These are phyloP conservation scores for Nemurella pictetii DNA, from an alignment of 2,888 invertebrate species.

Conservation along the genomic window DNA sequence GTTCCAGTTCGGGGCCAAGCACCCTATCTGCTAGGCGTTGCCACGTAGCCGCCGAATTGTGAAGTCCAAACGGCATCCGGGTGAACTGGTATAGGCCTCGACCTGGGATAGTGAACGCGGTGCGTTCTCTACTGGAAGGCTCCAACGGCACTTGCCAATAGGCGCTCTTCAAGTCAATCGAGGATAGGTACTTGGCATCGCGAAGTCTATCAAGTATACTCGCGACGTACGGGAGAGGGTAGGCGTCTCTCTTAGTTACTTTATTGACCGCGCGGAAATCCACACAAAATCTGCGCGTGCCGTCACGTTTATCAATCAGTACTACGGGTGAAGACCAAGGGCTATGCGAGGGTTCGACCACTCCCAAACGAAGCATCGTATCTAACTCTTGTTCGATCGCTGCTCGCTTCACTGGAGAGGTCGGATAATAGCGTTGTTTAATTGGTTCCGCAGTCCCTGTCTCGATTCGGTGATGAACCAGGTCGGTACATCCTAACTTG, in stretches of 20 bases:
- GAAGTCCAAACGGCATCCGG: slow-evolving; percentile 55
- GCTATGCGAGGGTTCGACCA: slow-evolving; percentile 48
- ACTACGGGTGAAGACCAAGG: slow-evolving; percentile 46
- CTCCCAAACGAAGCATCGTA: slow-evolving; percentile 45
- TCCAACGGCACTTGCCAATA: slow-evolving; percentile 46
- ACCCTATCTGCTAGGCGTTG: slow-evolving; percentile 44
- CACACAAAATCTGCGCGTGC: slow-evolving; percentile 45
- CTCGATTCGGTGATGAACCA: slow-evolving; percentile 34
- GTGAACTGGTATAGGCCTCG: slow-evolving; percentile 48
- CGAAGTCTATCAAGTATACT: slow-evolving; percentile 46
- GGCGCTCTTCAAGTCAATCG: slow-evolving; percentile 47
- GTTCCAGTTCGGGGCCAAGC: slow-evolving; percentile 43
- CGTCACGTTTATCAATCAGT: slow-evolving; percentile 45
- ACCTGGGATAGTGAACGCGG: slow-evolving; percentile 47
- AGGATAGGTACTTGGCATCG: slow-evolving; percentile 46
- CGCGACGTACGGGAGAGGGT: slow-evolving; percentile 46
- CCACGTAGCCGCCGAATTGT: slow-evolving; percentile 41
- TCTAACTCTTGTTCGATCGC: slow-evolving; percentile 45
- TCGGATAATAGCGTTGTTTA: slow-evolving; percentile 40
- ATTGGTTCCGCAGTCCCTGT: too few relatives aligned
- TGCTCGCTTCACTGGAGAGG: slow-evolving; percentile 36
- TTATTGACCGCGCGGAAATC: slow-evolving; percentile 47
- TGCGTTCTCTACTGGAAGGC: slow-evolving; percentile 41
- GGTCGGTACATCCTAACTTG: slow-evolving; percentile 34
- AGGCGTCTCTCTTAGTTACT: slow-evolving; percentile 46